Evolutionary conservation across 2,888 invertebrate genomes (phyloP), one percentile per base, ranked within the genome.

Genomic region (Poecilobothrus nobilitatus): DNA sequence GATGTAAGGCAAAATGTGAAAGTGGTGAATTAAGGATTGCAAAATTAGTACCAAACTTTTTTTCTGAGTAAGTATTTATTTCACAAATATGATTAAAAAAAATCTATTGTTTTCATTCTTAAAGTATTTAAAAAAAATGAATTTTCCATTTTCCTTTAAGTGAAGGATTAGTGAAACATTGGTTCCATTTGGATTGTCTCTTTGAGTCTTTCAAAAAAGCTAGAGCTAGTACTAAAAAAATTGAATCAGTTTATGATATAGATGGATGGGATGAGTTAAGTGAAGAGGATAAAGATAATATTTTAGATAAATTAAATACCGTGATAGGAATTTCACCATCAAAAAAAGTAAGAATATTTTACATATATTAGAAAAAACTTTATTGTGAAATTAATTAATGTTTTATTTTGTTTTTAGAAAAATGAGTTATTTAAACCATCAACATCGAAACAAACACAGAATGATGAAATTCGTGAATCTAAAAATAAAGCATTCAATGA

Each of bases 131-230:
- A n/a, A n/a, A n/a, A n/a, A n/a, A n/a, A 1, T 37, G 37, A 53
- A 53, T 53, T 53, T 53, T 8, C 12, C 27, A 18, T 37, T 37
- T 20, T 34, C 3, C 34, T 65, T 65, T 65, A 9, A 73, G 73
- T 6, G 66, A 68, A 22, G 87, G 87, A 0, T 88, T 88, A 75
- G 92, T 95, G 92, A 95, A 94, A 79, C 86, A 87, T 73, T 95
- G 93, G 91, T 86, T 89, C 78, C 95, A 95, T 76, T 82, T 91
- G 0, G 83, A 86, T 70, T 95, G 95, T 75, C 81, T 95, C 7
- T 91, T 94, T 84, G 90, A 93, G 77, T 85, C 86, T 20, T 89
- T 95, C 73, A 82, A 88, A 62, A 89, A 89, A 76, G 94, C 95
- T 74, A 83, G 94, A 68, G 89, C 91, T 0, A 86, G 90, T 0